phyloP scores from a whole-genome alignment of 2,888 invertebrate species.

The Apamea crenata region DNA sequence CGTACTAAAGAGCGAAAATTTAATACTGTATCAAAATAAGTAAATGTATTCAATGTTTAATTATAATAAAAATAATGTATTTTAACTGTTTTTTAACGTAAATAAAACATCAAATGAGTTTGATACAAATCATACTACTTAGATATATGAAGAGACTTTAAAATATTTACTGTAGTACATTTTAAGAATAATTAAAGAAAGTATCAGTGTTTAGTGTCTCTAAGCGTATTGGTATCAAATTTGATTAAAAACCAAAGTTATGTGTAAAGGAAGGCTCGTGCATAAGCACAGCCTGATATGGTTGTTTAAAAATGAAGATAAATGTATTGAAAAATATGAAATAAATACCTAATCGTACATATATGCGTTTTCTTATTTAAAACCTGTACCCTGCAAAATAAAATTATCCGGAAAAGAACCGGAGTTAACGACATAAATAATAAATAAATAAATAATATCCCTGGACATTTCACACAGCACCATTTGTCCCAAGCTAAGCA shows the following conservation, averaged over 20 bases:
- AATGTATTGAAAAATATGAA: conserved; percentile 82
- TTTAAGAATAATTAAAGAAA: conserved; percentile 77
- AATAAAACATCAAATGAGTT: conserved; percentile 70
- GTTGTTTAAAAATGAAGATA: conserved; percentile 79
- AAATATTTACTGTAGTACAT: conserved; percentile 80
- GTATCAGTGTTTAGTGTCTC: conserved; percentile 77
- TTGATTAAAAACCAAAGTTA: conserved; percentile 74
- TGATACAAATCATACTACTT: conserved; percentile 72
- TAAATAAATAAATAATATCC: too few species aligned
- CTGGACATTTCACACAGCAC: too few species aligned
- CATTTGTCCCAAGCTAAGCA: too few species aligned
- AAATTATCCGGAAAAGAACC: too few species aligned
- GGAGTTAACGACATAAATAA: too few species aligned
- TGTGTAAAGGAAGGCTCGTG: conserved; percentile 67
- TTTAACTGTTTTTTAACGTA: conserved; percentile 81
- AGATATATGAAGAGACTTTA: conserved; percentile 81
- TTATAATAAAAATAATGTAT: conserved; percentile 75
- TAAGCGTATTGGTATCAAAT: conserved; percentile 72
- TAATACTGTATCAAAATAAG: conserved; percentile 77
- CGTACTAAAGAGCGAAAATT: conserved; percentile 70
- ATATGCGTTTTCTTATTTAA: conserved; percentile 48
- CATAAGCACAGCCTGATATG: conserved; percentile 69
- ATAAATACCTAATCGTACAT: conserved; percentile 83
- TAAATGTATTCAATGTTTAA: conserved; percentile 84
- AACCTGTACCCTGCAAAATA: background rate